Percentiles rank a stretch among this genome's conserved stretches.
These are phyloP conservation scores for Gallinago media DNA, from an alignment of 2,113 vertebrate genomes.

Conservation along the genomic window DNA sequence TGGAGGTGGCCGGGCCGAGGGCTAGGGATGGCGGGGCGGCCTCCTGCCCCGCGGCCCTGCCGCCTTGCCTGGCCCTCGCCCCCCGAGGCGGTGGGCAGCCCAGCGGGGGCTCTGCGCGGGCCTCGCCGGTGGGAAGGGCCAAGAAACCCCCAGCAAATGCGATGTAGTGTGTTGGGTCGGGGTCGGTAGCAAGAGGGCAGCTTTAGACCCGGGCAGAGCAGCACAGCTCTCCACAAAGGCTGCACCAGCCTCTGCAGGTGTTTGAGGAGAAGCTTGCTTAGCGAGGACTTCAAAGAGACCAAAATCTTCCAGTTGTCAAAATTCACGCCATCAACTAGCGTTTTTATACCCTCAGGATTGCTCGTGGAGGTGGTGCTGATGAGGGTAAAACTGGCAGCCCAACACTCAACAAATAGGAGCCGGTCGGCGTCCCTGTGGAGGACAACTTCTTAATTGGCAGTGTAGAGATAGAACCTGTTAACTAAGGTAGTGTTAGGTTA, in stretches of 20 bases:
- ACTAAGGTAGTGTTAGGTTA: not conserved
- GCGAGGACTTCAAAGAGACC: not conserved
- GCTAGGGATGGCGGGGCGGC: not conserved
- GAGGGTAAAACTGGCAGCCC: not conserved
- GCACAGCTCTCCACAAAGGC: accelerated
- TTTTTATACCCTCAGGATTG: not conserved
- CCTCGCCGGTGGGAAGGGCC: accelerated
- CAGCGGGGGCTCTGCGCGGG: accelerated
- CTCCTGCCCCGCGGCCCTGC: not conserved
- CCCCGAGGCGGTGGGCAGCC: not conserved
- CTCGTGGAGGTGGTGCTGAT: accelerated
- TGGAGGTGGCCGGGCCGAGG: not conserved
- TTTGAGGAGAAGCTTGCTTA: not conserved
- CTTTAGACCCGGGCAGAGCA: accelerated
- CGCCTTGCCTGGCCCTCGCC: too few relatives aligned
- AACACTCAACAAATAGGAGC: accelerated
- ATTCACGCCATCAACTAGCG: accelerated
- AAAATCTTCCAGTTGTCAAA: accelerated
- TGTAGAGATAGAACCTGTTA: accelerated
- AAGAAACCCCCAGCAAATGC: accelerated
- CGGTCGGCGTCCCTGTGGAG: accelerated
- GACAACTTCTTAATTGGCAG: too few relatives aligned
- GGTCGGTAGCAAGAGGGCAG: accelerated
- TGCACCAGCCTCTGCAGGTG: accelerated
- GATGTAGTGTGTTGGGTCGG: accelerated